Base-by-base conservation (phyloP, 2,888 invertebrate genomes). In the Theodoxus fluviatilis region DNA sequence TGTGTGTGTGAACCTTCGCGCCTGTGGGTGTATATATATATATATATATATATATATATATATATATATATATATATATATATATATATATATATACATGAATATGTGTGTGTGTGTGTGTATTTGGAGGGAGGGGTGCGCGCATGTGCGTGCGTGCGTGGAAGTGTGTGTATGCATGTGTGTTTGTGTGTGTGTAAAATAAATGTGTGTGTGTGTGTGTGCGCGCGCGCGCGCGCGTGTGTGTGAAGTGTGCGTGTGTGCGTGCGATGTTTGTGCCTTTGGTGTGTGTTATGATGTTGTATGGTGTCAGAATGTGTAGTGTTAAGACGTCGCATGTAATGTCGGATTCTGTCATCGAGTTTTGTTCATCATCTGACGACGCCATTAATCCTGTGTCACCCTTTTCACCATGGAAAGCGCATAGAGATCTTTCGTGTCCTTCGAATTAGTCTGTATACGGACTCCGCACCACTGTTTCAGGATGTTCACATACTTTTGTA, bases 1-100 rank as follows among this genome's bases (percentile, higher is more conserved):
- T 68, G 61, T 31, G 43, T 64, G 68, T 71, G 55, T 64, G 65
- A 64, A 33, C 64, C 43, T 71, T 57, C 64, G 31, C 35, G 37
- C 43, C 25, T 57, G 25, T 65, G 67, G 47, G 35, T 65, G 49
- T 65, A 9, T 52, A 40, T 68, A 15, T 15, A 7, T 55, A 15
- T 55, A 33, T 65, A n/a, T 55, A 12, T 25, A 1, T 25, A 31
- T 25, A 18, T 25, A 18, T 55, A 31, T 55, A 31, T 55, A 31
- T 28, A 31, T 55, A 31, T 2, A 31, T 55, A 31, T 6, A 0
- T 55, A 31, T 6, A 15, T 28, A 31, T 28, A 18, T 55, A 31
- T 6, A 31, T 55, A 31, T 6, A 31, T 55, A 31, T 55, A 31
- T 1, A 31, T 55, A 35, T 37, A 6, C 40, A 31, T 2, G 55